Percentiles rank a stretch among this genome's conserved stretches.
Conservation (phyloP, 1,140 invertebrate genomes). For the Sitophilus oryzae region DNA sequence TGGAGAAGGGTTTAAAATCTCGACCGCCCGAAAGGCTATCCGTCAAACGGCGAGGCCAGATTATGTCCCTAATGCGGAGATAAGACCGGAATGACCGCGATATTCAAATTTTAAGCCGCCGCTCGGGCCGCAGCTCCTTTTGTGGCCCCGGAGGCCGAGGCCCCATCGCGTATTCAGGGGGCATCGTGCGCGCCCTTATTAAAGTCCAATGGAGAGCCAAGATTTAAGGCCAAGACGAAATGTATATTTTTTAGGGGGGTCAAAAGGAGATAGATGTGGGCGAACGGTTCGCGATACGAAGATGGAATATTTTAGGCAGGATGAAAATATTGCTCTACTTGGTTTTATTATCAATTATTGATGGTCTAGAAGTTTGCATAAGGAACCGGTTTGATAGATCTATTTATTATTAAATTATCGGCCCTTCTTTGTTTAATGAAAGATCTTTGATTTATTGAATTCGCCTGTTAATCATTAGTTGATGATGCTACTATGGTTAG, state of each 20-base stretch:
- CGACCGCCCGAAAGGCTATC: constrained; percentile 30
- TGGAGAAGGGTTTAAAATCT: constrained; percentile 20
- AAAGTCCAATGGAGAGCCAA: constrained; percentile 17
- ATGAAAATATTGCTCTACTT: too few relatives aligned
- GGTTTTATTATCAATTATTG: too few relatives aligned
- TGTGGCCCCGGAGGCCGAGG: constrained; percentile 41
- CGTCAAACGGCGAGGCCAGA: constrained; percentile 37
- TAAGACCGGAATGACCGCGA: constrained; percentile 45
- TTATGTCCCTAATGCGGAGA: constrained; percentile 41
- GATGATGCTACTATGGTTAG: too few relatives aligned
- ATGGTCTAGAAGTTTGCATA: too few relatives aligned
- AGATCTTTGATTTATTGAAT: too few relatives aligned
- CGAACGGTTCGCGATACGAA: background rate
- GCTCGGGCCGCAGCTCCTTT: too few relatives aligned
- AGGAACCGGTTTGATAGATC: too few relatives aligned
- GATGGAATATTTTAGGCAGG: background rate
- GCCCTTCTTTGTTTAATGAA: too few relatives aligned
- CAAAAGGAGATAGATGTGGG: background rate
- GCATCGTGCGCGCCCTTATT: constrained; percentile 32
- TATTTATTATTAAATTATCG: too few relatives aligned
- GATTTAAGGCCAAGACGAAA: constrained; percentile 21
- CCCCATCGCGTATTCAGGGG: constrained; percentile 37
- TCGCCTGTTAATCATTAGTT: too few relatives aligned
- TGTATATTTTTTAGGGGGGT: constrained; percentile 10
- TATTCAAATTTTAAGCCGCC: constrained; percentile 46